Evolutionary conservation across 2,888 invertebrate species (phyloP), one percentile per base, ranked within the genome.

Genomic region (Alviniconcha strummeri): DNA sequence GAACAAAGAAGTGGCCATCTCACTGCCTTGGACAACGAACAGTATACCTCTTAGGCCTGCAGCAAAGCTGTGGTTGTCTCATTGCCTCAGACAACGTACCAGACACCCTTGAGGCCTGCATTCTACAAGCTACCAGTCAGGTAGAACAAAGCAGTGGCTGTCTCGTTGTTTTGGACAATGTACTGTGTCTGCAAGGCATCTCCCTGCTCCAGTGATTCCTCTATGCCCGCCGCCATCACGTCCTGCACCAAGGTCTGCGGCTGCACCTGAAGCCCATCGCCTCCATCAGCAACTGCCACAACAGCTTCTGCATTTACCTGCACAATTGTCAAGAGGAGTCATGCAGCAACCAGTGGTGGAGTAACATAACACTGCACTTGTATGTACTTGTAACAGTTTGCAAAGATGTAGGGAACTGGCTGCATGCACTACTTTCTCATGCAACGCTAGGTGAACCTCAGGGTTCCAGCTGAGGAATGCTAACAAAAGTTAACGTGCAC

Each of bases 121-220:
- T 36, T 75, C 64, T 82, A 60, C 52, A 82, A 74, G 19, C 67
- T 76, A 8, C 76, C 75, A 60, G 82, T 82, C 55, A 76, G 76
- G 67, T 76, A 82, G 67, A 82, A 82, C 5, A 82, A 76, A 15
- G 82, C 82, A 11, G 52, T 57, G 56, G 64, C 82, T 3, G 82
- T 82, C 55, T 82, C 82, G 9, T 19, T 82, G 82, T 76, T n/a
- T 36, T 75, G 82, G 36, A 77, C 76, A 8, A 82, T 82, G 67
- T 82, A 82, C 67, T 76, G 82, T 6, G 76, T 13, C 13, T 74
- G 82, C 64, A 82, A 54, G 8, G 52, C 82, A 9, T 76, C 82
- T 57, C 75, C 76, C 55, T 69, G 69, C 54, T 76, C 82, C n/a
- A 82, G 19, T 6, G 82, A 64, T 57, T 82, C 76, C 36, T 76